A percentile compares a stretch with the other conserved stretches of the same genome.
These are phyloP conservation scores for Myopa tessellatipennis DNA, from an alignment of 2,888 invertebrate genomes.

Conservation along the genomic window DNA sequence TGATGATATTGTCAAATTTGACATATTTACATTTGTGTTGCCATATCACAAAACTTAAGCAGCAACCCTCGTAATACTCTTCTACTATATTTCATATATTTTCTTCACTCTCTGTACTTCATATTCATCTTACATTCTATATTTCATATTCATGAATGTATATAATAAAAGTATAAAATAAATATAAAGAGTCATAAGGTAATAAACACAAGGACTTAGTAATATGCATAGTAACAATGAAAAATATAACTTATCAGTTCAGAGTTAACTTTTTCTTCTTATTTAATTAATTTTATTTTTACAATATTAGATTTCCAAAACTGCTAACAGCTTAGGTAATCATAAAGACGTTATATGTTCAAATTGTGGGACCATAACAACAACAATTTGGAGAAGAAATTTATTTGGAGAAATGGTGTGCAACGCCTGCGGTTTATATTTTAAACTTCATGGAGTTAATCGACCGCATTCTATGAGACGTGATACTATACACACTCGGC, in stretches of 20 bases:
- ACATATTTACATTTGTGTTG: background rate
- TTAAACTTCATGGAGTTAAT: constrained; percentile 94
- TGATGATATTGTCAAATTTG: background rate
- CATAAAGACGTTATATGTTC: constrained; percentile 86
- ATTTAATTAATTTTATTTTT: constrained; percentile 3
- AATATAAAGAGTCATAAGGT: no score
- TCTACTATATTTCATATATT: no score
- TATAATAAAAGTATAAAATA: no score
- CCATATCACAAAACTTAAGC: background rate
- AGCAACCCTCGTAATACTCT: background rate
- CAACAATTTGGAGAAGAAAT: constrained; percentile 97
- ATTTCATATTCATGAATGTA: no score
- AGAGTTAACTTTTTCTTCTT: no score
- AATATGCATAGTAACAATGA: no score
- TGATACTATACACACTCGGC: constrained; percentile 94
- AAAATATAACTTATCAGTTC: no score
- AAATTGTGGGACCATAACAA: constrained; percentile 97
- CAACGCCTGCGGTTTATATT: constrained; percentile 98
- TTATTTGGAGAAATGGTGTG: constrained; percentile 98
- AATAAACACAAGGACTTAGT: no score
- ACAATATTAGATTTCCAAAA: constrained; percentile 51
- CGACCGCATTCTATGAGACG: constrained; percentile 95
- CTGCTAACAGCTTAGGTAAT: constrained; percentile 50
- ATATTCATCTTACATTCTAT: no score
- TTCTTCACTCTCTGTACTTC: no score